Evolutionary conservation across 2,888 invertebrate genomes (phyloP), one percentile per base, ranked within the genome.

Genomic region (Caenorhabditis doughertyi): DNA sequence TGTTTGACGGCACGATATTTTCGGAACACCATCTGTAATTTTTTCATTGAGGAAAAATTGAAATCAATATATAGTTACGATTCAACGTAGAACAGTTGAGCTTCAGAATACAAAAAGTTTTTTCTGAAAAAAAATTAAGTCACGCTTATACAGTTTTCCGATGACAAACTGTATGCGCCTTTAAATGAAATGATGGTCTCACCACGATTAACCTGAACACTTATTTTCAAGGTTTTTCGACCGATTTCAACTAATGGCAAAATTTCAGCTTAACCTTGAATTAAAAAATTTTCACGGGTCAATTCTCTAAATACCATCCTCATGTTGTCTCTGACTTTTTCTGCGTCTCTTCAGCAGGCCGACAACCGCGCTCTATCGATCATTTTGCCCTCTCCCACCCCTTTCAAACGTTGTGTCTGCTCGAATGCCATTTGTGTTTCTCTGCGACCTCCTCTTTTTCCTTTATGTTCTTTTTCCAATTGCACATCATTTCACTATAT

Each of bases 1-100:
- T 89, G 89, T 76, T 86, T 87, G 60, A 77, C 82, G 4, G 90
- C 87, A 35, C 83, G 83, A 56, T 88, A 90, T 73, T 89, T 90
- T 3, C 87, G 85, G 51, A 88, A 90, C 21, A 88, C 88, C 90
- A 90, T 90, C 56, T 72, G 27, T 16, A 27, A 29, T 5, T n/a
- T n/a, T n/a, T n/a, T n/a, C n/a, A n/a, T 2, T 13, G 16, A 55
- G 3, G 7, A 23, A 18, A 49, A 21, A 55, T 25, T 42, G 23
- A 65, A 68, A 44, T 32, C 0, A 42, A 47, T 29, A n/a, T 25
- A 2, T 27, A 51, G n/a, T 44, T 56, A 21, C 18, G 35, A 39
- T 27, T 29, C 16, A 11, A 32, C 32, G 9, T 32, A 7, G 9
- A 7, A 9, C 5, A 32, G 32, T 32, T 32, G n/a, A n/a, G n/a